A percentile compares a stretch with the other conserved stretches of the same genome.
These are phyloP conservation scores for Sebastolobus altivelis DNA, from an alignment of 2,797 vertebrate genomes.

Conservation along the genomic window DNA sequence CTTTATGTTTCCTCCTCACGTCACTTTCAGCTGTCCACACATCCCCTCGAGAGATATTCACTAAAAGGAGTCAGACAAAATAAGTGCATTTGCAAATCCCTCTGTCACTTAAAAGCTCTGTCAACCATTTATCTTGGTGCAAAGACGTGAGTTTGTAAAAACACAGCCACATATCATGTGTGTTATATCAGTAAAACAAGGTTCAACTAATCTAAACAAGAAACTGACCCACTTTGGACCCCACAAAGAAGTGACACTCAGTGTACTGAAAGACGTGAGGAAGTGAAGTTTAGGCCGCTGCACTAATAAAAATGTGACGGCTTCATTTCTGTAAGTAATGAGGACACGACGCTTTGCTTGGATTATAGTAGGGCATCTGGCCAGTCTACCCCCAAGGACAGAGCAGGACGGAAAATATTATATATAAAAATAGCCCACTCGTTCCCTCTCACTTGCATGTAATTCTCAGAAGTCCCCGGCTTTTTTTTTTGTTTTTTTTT, in stretches of 20 bases:
- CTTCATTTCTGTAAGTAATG: conserved; percentile 44
- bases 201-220: background rate
- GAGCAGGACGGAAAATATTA: conserved; percentile 53
- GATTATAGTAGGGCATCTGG: conserved; percentile 49
- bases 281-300: conserved; percentile 5
- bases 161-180: background rate
- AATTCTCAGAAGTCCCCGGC: conserved; percentile 48
- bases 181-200: background rate
- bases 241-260: background rate
- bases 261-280: background rate
- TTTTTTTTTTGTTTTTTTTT: background rate
- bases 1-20: conserved; percentile 8
- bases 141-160: background rate
- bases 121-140: background rate
- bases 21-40: background rate
- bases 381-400: conserved; percentile 46
- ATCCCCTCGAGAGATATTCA: background rate
- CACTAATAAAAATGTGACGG: conserved; percentile 26
- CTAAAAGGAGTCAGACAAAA: conserved; percentile 18
- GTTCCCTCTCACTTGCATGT: conserved; percentile 18
- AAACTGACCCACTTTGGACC: conserved; percentile 15
- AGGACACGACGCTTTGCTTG: conserved; percentile 44
- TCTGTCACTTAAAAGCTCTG: background rate
- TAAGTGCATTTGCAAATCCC: background rate
- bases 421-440: conserved; percentile 57